phyloP scores from a whole-genome alignment of 2,113 vertebrate species.

The Prochilodus magdalenae region DNA sequence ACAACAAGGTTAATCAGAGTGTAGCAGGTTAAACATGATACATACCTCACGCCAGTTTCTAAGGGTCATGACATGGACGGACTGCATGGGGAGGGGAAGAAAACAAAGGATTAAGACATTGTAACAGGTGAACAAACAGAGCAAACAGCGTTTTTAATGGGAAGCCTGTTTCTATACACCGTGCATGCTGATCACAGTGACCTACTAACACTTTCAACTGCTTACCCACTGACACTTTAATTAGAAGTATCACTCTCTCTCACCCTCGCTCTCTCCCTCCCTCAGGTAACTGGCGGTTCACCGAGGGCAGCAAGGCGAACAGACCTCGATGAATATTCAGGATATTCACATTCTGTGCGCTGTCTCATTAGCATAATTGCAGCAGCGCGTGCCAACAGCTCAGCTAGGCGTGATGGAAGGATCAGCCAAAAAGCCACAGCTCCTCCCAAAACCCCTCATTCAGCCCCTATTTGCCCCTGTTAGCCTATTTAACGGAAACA shows the following conservation, averaged over 20 bases:
- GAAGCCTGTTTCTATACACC: not conserved
- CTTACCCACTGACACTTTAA: constrained; percentile 33
- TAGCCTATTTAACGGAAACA: not conserved
- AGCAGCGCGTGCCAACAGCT: constrained; percentile 41
- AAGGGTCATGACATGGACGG: constrained; percentile 91
- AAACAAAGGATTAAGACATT: constrained; percentile 1
- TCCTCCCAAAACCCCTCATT: constrained; percentile 23
- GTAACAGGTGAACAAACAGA: not conserved
- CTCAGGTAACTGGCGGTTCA: constrained; percentile 47
- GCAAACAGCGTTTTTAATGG: not conserved
- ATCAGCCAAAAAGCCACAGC: constrained; percentile 40
- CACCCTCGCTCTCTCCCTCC: not conserved
- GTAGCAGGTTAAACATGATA: not conserved
- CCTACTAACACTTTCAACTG: constrained; percentile 22
- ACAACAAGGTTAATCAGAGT: not conserved
- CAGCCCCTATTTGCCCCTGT: not conserved
- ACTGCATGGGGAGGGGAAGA: constrained; percentile 74
- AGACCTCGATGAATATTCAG: constrained; percentile 54
- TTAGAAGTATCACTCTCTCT: not conserved
- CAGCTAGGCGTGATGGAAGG: constrained; percentile 36
- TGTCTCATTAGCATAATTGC: constrained; percentile 55
- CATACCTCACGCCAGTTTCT: constrained; percentile 96
- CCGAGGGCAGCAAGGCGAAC: constrained; percentile 8
- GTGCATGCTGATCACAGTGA: constrained; percentile 10
- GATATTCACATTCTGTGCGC: constrained; percentile 34